Conservation (phyloP, 2,797 vertebrate genomes). For the Tangara arthus region DNA sequence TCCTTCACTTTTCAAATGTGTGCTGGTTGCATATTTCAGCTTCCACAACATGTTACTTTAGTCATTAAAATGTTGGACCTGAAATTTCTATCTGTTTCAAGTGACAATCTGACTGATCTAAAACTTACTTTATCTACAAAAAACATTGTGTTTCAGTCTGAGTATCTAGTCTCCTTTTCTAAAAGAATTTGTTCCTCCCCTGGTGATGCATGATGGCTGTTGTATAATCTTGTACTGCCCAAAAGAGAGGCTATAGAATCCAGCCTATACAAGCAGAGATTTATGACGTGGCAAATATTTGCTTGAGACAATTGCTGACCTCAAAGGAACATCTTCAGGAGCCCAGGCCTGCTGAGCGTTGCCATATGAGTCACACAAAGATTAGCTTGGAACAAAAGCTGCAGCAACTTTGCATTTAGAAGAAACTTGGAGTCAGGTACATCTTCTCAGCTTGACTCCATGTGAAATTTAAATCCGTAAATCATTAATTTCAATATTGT, state of each 20-base stretch:
- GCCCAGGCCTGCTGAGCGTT: constrained; percentile 32
- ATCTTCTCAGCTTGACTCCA: constrained; percentile 24
- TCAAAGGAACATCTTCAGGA: constrained; percentile 41
- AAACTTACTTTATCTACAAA: constrained; percentile 9
- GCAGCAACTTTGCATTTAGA: constrained; percentile 19
- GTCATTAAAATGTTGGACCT: not conserved
- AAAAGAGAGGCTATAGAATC: not conserved
- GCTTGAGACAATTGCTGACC: constrained; percentile 50
- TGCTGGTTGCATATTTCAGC: not conserved
- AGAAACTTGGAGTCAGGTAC: constrained; percentile 54
- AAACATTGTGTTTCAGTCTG: not conserved
- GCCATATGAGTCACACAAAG: constrained; percentile 34
- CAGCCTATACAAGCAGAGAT: constrained; percentile 48
- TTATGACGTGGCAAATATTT: constrained; percentile 54
- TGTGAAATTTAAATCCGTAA: constrained; percentile 42
- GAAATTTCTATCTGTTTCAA: constrained; percentile 8
- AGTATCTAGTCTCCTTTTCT: not conserved
- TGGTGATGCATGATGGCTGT: constrained; percentile 14
- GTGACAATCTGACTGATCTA: not conserved
- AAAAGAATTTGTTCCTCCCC: constrained; percentile 18
- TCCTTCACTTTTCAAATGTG: constrained; percentile 10
- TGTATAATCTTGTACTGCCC: not conserved
- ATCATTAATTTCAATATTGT: constrained; percentile 4
- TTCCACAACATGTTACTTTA: not conserved
- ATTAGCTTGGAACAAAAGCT: constrained; percentile 34